Conservation (phyloP, 2,888 invertebrate species). For the Agapostemon virescens region DNA sequence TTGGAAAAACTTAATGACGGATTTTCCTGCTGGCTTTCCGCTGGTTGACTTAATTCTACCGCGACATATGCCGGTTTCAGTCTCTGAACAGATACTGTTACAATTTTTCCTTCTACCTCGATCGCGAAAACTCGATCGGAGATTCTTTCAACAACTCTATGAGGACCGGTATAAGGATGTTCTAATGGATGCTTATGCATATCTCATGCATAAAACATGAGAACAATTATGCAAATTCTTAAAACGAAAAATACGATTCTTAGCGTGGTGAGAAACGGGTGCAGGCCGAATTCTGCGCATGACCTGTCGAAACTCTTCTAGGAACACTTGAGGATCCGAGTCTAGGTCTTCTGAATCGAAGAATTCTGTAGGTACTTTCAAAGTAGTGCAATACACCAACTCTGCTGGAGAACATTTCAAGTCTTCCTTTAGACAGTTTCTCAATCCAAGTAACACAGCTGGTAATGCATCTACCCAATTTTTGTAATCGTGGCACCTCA, state of each 20-base stretch:
- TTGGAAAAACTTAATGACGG: too few relatives aligned
- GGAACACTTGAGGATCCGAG: neutral
- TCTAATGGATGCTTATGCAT: neutral
- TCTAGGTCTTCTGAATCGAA: neutral
- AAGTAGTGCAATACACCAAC: slow-evolving; percentile 15
- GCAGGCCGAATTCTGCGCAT: neutral
- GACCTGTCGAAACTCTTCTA: neutral
- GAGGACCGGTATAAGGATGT: neutral
- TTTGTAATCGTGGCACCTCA: slow-evolving; percentile 47
- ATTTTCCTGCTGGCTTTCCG: neutral
- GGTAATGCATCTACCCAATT: slow-evolving; percentile 61
- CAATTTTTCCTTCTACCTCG: neutral
- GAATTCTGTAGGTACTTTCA: slow-evolving; percentile 1
- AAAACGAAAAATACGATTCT: neutral
- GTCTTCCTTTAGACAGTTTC: slow-evolving; percentile 51
- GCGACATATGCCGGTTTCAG: neutral
- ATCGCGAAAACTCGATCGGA: neutral
- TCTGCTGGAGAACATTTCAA: slow-evolving; percentile 53
- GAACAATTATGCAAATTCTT: neutral
- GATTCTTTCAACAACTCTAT: neutral
- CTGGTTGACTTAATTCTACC: neutral
- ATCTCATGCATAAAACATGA: neutral
- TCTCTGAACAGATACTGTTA: neutral
- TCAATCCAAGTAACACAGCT: slow-evolving; percentile 56
- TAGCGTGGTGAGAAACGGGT: neutral